phyloP scores from a whole-genome alignment of 2,888 invertebrate species.

The Adelognathus sp. region DNA sequence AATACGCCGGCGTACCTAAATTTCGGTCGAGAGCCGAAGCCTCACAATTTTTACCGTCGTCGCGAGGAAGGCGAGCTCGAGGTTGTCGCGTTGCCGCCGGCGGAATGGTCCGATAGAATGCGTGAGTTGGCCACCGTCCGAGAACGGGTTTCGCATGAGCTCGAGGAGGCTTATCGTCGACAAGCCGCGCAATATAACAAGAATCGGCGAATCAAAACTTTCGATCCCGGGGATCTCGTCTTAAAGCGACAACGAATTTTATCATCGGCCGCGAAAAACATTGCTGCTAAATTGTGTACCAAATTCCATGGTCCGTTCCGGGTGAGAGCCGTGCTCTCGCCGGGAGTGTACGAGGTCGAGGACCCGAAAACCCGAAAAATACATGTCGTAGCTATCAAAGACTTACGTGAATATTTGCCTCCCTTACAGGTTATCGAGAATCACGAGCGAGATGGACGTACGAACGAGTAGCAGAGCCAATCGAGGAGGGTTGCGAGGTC shows the following conservation, averaged over 20 bases:
- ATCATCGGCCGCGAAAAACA: neutral
- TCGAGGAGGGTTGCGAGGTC: too few species aligned
- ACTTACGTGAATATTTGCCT: neutral
- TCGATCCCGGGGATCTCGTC: neutral
- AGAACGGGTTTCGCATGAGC: neutral
- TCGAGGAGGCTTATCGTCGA: neutral
- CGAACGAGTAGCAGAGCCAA: too few species aligned
- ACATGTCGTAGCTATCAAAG: neutral
- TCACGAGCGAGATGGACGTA: too few species aligned
- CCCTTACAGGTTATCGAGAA: neutral
- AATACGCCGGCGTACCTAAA: conserved; percentile 58
- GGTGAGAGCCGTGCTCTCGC: neutral
- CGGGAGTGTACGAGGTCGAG: neutral
- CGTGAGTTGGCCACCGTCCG: neutral
- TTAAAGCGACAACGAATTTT: neutral
- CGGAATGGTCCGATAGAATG: neutral
- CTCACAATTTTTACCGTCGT: conserved; percentile 24
- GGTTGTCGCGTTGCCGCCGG: neutral
- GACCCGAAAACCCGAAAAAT: neutral
- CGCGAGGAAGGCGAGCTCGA: neutral
- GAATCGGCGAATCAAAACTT: neutral
- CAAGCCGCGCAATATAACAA: neutral
- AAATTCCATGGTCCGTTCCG: neutral
- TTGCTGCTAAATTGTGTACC: neutral
- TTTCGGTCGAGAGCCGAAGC: conserved; percentile 43